phyloP scores from a whole-genome alignment of 2,888 invertebrate genomes.

The Morinoia aosen region DNA sequence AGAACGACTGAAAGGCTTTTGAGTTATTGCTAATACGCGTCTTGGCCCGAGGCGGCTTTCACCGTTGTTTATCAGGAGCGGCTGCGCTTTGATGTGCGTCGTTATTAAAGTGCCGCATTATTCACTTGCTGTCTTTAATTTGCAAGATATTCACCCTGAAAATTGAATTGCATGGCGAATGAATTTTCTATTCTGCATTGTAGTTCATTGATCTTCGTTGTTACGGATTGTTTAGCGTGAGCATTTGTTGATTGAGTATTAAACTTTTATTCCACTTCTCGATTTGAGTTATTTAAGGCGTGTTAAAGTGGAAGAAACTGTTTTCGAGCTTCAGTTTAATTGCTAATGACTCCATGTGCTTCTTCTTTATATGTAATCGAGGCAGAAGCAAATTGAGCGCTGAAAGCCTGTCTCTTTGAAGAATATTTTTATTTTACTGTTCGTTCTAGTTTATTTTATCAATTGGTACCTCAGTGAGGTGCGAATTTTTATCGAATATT shows the following conservation, averaged over 20 bases:
- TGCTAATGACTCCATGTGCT: background rate
- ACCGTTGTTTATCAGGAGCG: background rate
- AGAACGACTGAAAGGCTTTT: slow-evolving; percentile 12
- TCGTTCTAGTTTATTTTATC: too few species aligned
- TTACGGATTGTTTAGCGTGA: background rate
- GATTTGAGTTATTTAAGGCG: background rate
- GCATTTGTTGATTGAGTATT: background rate
- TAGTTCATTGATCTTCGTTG: background rate
- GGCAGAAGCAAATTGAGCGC: background rate
- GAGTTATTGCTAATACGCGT: slow-evolving; percentile 17
- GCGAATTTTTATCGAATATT: too few species aligned
- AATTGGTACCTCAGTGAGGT: too few species aligned
- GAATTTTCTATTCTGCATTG: background rate
- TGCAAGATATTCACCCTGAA: background rate
- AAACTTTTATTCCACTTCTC: background rate
- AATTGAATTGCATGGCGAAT: background rate
- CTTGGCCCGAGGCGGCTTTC: background rate
- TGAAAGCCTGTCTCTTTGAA: background rate
- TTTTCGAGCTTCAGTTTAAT: background rate
- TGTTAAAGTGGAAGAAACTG: background rate
- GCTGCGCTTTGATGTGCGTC: background rate
- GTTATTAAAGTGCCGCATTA: background rate
- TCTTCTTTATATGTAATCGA: background rate
- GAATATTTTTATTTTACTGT: too few species aligned
- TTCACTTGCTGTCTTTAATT: slow-evolving; percentile 4